Base-by-base conservation (phyloP, 2,113 vertebrate species). In the Prionailurus bengalensis region DNA sequence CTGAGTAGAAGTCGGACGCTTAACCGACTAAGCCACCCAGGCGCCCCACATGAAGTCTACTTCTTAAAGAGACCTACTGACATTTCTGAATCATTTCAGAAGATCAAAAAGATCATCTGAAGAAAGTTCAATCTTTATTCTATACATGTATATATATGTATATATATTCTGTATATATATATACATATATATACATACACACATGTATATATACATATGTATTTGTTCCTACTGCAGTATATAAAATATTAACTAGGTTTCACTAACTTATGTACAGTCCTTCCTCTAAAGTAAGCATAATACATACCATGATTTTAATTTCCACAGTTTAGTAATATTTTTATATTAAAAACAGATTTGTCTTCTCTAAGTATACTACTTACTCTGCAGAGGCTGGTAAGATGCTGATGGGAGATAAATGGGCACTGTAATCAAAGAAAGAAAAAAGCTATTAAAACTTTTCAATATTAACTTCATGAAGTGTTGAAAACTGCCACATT, bases 381-480 rank as follows among this genome's bases (percentile, higher is more conserved):
- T 99, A 99, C 99, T 99, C 99, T 96, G 99, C 99, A 99, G 99
- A 99, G 98, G 99, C 99, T 96, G 99, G 99, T 99, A 99, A 98
- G 98, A 99, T 99, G 99, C 99, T 99, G 99, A 99, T 99, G 48
- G 99, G 98, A 98, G 99, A 99, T 98, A 99, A 99, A 98, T 99
- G 99, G 98, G 99, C 99, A 98, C 99, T 99, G 99, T 92, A 99
- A 99, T 93, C 96, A 97, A 99, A 97, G 90, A 97, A 98, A 93
- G 96, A 97, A 45, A 90, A 97, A 86, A 93, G 96, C 11, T 71
- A 9, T 95, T 95, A 97, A 95, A 92, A 95, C 68, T 94, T 7
- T 70, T 87, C 0, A 91, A 76, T 58, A 95, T 0, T 90, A 92
- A 85, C 70, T 83, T 91, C 0, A 93, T 74, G 91, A 93, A 84